A percentile compares a stretch with the other conserved stretches of the same genome.
Conservation (phyloP, 2,888 invertebrate species). For the Hydriomena furcata region DNA sequence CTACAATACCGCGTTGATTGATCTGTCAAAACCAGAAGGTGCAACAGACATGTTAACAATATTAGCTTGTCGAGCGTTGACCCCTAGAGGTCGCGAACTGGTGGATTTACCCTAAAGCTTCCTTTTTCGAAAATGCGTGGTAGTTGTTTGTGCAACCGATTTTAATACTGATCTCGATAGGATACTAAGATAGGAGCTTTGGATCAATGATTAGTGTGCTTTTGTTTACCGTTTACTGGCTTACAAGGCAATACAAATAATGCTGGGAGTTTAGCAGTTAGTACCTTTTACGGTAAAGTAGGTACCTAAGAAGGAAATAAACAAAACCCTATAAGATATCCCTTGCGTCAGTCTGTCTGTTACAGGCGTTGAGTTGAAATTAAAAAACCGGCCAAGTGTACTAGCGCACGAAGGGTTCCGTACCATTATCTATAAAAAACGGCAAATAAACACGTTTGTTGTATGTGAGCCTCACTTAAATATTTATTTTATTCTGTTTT, state of each 20-base stretch:
- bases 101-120: conserved; percentile 46
- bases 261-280: not conserved
- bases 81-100: conserved; percentile 45
- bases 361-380: too few relatives aligned
- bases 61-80: conserved; percentile 26
- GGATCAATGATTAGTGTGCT: conserved; percentile 15
- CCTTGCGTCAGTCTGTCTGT: too few relatives aligned
- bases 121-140: conserved; percentile 60
- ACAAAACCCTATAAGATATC: too few relatives aligned
- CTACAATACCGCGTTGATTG: conserved; percentile 9
- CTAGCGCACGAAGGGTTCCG: too few relatives aligned
- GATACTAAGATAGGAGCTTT: conserved; percentile 11
- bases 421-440: too few relatives aligned
- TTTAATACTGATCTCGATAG: conserved; percentile 36
- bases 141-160: conserved; percentile 43
- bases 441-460: too few relatives aligned
- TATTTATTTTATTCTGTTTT: too few relatives aligned
- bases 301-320: too few relatives aligned
- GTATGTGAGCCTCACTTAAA: too few relatives aligned
- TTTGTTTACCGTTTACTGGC: conserved; percentile 8
- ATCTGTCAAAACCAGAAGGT: conserved; percentile 11
- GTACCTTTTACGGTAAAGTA: too few relatives aligned
- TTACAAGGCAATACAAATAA: not conserved
- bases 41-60: not conserved
- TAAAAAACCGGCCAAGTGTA: too few relatives aligned